These are phyloP conservation scores for Apamea sordens DNA, from an alignment of 2,888 invertebrate species.

Conservation along the genomic window DNA sequence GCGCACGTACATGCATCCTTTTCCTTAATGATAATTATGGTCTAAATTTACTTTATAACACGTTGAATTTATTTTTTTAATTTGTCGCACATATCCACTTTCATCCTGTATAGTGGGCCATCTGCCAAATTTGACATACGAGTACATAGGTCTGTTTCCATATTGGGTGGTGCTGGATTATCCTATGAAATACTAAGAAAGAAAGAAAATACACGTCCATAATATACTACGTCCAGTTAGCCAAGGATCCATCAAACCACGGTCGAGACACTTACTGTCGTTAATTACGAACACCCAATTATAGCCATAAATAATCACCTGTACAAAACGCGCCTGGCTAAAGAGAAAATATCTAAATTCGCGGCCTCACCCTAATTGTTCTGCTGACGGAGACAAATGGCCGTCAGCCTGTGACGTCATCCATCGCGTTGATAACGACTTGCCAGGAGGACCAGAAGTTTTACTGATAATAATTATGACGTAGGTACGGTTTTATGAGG, in stretches of 20 bases:
- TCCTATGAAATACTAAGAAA: not conserved
- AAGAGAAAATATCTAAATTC: slow-evolving; percentile 54
- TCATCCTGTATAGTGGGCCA: too few species aligned
- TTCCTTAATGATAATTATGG: too few species aligned
- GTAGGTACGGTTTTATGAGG: slow-evolving; percentile 21
- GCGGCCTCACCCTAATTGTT: slow-evolving; percentile 61
- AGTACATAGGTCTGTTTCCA: not conserved
- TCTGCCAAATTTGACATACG: not conserved
- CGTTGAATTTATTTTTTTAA: too few species aligned
- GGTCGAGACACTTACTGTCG: not conserved
- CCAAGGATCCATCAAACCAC: not conserved
- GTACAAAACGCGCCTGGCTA: not conserved
- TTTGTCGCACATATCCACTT: too few species aligned
- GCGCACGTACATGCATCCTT: too few species aligned
- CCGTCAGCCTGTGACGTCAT: slow-evolving; percentile 56
- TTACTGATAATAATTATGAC: slow-evolving; percentile 41
- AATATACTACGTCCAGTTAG: too few species aligned
- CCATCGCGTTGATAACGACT: slow-evolving; percentile 56
- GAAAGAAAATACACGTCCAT: not conserved
- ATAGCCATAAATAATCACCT: slow-evolving; percentile 37
- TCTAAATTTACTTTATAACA: too few species aligned
- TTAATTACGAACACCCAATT: not conserved
- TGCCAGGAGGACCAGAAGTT: slow-evolving; percentile 52
- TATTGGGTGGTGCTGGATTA: too few species aligned
- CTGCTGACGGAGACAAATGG: slow-evolving; percentile 62